Base-by-base conservation (phyloP, 2,888 invertebrate genomes). In the Aromia moschata region DNA sequence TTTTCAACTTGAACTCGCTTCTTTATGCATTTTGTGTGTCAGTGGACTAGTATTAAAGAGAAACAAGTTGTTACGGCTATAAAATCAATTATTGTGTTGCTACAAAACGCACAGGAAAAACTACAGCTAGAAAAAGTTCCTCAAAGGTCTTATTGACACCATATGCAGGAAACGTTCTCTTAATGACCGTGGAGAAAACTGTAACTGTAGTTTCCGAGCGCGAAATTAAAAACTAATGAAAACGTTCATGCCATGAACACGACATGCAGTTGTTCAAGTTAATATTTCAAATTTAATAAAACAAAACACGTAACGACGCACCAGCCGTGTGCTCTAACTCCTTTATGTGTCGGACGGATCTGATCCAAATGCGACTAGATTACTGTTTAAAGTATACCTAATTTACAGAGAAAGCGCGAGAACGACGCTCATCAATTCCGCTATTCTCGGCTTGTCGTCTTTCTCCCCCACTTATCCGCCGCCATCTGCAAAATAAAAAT, bases 381-480 rank as follows among this genome's bases (percentile, higher is more conserved):
- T 33, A 33, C 33, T 10, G 33, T 33, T 33, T 33, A 33, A 33
- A 33, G 33, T 33, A 33, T 11, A 33, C 33, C 33, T 33, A 33
- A 33, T 33, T 33, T 33, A 33, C 10, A 11, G 11, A 33, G 33
- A 33, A 33, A 33, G 33, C 33, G 11, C 33, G n/a, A 33, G 7
- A 33, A 33, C 33, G n/a, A 11, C 10, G 7, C 7, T 33, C 33
- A 33, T 33, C 33, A 33, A 33, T 33, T 33, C 2, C 33, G 33
- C n/a, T 11, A 33, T 33, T 33, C 11, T 11, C 33, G n/a, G 33
- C 33, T 33, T 10, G 33, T 11, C n/a, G 33, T 11, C 33, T 10
- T 33, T 33, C n/a, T 33, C n/a, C 33, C 2, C n/a, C n/a, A 33
- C 7, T 33, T 5, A 5, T 11, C 33, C 3, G 33, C 7, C 33